Evolutionary conservation across 2,113 vertebrate genomes (phyloP), one percentile per base, ranked within the genome.

Genomic region (Saguinus imperator): DNA sequence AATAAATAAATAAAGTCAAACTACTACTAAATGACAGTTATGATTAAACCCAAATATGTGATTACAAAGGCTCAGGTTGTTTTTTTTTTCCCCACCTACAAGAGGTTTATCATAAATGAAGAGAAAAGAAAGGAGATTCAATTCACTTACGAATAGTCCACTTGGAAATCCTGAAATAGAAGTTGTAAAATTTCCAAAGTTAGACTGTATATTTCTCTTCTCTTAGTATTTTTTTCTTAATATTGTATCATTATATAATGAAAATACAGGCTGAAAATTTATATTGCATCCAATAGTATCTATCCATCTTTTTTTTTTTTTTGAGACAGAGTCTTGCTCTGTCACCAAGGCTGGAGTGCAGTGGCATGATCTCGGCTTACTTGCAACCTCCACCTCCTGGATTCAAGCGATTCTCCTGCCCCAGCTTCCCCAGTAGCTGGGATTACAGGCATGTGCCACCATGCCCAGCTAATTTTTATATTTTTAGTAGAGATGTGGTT

Each of bases 201-300:
- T 58, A 13, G 2, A 52, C 61, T 93, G 48, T 89, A 2, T 72
- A 50, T 82, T 90, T 40, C 80, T 94, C 37, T 93, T 92, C 37
- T 87, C 52, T 97, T 76, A 87, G 6, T 64, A 89, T 66, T 85
- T 91, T 86, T 68, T 20, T 55, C 55, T 73, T 92, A 94, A 81
- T 45, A 84, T 72, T 82, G 11, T n/a, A 84, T 48, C 52, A 77
- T 29, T 87, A 13, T 66, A 83, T 66, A 83, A 8, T 90, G 50
- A 86, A 95, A 91, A 96, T 81, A 77, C 37, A 43, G 94, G 83
- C 70, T 94, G 66, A 90, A 85, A 94, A 86, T 1, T 85, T 61
- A 66, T 13, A 64, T n/a, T 89, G 43, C 43, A 87, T 76, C 20
- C 80, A 94, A 73, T 25, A 87, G n/a, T 90, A 83, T 82, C 5